Evolutionary conservation across 2,113 vertebrate genomes (phyloP).

Genomic region (Hydrochoerus hydrochaeris): DNA sequence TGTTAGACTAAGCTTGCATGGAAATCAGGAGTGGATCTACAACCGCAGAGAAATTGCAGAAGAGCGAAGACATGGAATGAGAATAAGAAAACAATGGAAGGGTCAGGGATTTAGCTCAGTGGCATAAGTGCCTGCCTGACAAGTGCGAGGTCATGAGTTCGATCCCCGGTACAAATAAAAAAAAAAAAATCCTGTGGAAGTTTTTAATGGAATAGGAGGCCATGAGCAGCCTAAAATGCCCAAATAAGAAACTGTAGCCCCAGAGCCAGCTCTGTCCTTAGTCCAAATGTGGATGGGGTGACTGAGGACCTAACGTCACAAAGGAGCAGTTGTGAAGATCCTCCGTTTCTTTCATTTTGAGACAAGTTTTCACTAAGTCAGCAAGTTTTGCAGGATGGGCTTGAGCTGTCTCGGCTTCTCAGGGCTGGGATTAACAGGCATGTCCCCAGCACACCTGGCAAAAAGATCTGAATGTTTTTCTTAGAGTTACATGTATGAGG

Average conservation of each 20-base stretch:
- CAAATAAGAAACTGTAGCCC: not conserved
- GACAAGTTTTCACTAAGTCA: not conserved
- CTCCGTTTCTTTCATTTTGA: not conserved
- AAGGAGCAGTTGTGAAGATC: not conserved
- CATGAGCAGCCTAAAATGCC: not conserved
- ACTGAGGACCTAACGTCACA: not conserved
- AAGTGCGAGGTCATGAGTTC: too few species aligned
- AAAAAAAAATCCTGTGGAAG: too few species aligned
- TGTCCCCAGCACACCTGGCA: not conserved
- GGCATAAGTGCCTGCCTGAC: too few species aligned
- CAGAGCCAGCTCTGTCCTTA: not conserved
- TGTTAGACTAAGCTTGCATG: slow-evolving; percentile 1
- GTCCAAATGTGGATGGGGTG: not conserved
- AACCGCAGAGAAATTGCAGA: not conserved
- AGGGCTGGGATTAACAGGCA: not conserved
- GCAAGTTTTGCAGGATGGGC: not conserved
- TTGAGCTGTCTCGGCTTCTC: not conserved
- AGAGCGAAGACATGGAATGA: not conserved
- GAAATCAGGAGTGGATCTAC: slow-evolving; percentile 6
- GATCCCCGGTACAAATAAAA: too few species aligned
- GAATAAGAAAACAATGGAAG: not conserved
- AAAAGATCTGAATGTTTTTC: not conserved
- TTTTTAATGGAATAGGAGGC: not conserved
- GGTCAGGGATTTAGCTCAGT: too few species aligned
- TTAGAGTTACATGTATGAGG: not conserved